These are phyloP conservation scores for Dasyornis broadbenti DNA, from an alignment of 2,113 vertebrate species.

Conservation along the genomic window DNA sequence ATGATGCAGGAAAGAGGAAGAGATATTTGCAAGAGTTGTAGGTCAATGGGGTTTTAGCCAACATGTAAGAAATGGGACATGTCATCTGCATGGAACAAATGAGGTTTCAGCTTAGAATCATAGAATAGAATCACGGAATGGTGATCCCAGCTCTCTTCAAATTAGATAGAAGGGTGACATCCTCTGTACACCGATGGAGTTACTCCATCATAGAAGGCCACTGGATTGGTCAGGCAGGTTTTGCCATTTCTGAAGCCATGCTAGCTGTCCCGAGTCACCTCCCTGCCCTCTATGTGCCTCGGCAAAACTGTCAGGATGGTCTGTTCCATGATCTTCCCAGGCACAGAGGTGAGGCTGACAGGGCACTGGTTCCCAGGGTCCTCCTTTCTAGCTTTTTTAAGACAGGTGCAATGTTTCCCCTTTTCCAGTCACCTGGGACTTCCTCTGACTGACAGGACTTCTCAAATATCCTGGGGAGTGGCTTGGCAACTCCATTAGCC, in stretches of 20 bases:
- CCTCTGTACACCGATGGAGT: not conserved
- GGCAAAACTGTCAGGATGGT: not conserved
- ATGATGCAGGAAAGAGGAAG: not conserved
- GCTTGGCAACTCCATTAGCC: not conserved
- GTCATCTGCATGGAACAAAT: not conserved
- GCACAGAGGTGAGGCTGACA: not conserved
- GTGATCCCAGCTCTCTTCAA: not conserved
- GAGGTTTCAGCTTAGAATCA: not conserved
- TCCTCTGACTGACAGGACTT: not conserved
- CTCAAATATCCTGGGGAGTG: not conserved
- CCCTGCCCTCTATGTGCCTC: not conserved
- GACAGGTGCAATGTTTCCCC: not conserved
- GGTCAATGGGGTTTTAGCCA: not conserved
- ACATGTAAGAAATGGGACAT: accelerated
- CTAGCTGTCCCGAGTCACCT: not conserved
- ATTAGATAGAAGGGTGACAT: not conserved
- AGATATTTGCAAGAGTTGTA: not conserved
- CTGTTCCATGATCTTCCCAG: not conserved
- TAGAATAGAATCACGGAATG: not conserved
- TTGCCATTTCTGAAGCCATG: not conserved
- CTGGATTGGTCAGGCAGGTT: not conserved
- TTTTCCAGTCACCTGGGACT: not conserved
- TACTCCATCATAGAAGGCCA: not conserved
- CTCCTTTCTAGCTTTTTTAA: not conserved
- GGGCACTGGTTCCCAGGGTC: not conserved